phyloP scores from a whole-genome alignment of 2,797 vertebrate genomes.

The Valencia hispanica region DNA sequence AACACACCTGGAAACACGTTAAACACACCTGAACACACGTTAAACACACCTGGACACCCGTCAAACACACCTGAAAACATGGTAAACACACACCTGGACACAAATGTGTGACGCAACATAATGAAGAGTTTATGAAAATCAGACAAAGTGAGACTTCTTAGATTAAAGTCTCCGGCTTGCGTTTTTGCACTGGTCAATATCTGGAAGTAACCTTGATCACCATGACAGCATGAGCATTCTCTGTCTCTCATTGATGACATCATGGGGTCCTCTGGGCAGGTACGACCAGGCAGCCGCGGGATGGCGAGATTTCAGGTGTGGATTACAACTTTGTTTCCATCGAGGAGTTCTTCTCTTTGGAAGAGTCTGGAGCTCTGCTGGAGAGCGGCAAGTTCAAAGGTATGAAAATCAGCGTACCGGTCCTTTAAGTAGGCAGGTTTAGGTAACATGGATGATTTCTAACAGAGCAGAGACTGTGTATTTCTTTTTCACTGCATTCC shows the following conservation, averaged over 20 bases:
- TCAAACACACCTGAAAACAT: no score
- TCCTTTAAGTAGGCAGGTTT: constrained; percentile 4
- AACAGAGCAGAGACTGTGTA: not conserved
- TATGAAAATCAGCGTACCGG: constrained; percentile 29
- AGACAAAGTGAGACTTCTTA: not conserved
- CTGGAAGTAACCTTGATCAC: not conserved
- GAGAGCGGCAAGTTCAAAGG: constrained; percentile 93
- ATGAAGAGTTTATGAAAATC: not conserved
- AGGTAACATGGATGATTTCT: not conserved
- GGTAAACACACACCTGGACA: no score
- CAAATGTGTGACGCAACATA: not conserved
- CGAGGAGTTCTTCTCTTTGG: constrained; percentile 93
- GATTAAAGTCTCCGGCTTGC: not conserved
- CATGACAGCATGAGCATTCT: not conserved
- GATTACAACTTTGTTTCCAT: constrained; percentile 98
- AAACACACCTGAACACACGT: no score
- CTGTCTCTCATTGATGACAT: constrained; percentile 28
- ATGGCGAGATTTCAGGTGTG: constrained; percentile 93
- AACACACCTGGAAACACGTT: no score
- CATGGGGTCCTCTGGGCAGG: constrained; percentile 71
- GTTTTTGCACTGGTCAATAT: not conserved
- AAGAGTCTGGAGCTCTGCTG: constrained; percentile 93
- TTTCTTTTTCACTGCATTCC: not conserved
- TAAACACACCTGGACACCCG: no score
- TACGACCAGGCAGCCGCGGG: constrained; percentile 92